Percentiles rank a stretch among this genome's conserved stretches.
phyloP scores from a whole-genome alignment of 2,888 invertebrate species.

The Morpho deidamia region DNA sequence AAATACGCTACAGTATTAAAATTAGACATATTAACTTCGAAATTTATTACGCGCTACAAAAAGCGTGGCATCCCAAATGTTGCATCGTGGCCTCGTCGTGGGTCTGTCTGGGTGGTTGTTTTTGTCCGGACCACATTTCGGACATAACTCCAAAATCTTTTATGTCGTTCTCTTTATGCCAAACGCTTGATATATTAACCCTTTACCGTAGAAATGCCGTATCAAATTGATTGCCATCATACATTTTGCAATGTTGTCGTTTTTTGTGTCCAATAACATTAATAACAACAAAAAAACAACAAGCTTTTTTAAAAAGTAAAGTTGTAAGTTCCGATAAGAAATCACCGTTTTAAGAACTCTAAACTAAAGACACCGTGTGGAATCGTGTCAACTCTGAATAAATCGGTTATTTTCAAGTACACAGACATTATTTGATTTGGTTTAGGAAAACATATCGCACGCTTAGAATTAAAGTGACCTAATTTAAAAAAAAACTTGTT shows the following conservation, averaged over 20 bases:
- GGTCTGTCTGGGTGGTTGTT: constrained; percentile 14
- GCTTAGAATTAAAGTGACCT: too few species aligned
- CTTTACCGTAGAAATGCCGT: neutral
- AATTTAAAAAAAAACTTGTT: too few species aligned
- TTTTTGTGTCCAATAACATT: too few species aligned
- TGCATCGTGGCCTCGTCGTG: neutral
- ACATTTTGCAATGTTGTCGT: too few species aligned
- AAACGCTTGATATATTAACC: constrained; percentile 12
- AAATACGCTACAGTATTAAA: neutral
- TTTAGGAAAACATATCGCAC: neutral
- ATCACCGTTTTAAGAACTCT: too few species aligned
- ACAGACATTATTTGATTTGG: too few species aligned
- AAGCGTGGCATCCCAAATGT: constrained; percentile 14
- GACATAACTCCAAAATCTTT: constrained; percentile 7
- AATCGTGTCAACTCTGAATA: too few species aligned
- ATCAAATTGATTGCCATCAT: neutral
- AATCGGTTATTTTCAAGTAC: too few species aligned
- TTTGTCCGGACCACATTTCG: constrained; percentile 17
- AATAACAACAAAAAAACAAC: too few species aligned
- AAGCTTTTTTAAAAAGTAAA: too few species aligned
- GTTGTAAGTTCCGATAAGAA: too few species aligned
- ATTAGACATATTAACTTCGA: constrained; percentile 1
- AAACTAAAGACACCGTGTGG: too few species aligned
- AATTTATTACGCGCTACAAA: constrained; percentile 12
- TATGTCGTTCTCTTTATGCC: constrained; percentile 6